Conservation (phyloP, 2,797 vertebrate species). For the Delichon dasypus region DNA sequence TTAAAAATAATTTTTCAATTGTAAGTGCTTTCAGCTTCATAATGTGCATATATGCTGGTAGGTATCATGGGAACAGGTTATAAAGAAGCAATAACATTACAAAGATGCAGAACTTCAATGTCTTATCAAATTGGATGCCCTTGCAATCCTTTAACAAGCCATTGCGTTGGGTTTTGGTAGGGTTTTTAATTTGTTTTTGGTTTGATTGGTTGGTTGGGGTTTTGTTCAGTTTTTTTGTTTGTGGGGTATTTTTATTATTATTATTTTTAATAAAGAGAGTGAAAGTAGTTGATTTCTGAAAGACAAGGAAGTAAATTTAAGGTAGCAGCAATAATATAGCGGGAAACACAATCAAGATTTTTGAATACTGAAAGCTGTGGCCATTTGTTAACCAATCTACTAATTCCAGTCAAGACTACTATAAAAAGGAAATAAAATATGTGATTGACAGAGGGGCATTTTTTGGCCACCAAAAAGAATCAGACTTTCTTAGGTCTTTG, state of each 20-base stretch:
- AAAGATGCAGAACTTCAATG: not conserved
- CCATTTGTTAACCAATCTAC: not conserved
- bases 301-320: not conserved
- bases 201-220: not conserved
- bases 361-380: not conserved
- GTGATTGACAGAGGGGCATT: not conserved
- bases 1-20: not conserved
- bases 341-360: not conserved
- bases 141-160: not conserved
- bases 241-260: accelerated
- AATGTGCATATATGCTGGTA: not conserved
- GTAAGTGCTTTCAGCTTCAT: not conserved
- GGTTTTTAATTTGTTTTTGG: not conserved
- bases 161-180: not conserved
- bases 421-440: not conserved
- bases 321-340: not conserved
- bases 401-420: not conserved
- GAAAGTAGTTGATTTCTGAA: not conserved
- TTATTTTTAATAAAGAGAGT: not conserved
- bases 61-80: not conserved
- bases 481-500: not conserved
- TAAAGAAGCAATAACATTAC: not conserved
- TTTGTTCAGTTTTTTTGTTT: not conserved
- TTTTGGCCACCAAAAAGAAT: not conserved
- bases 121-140: not conserved